A percentile compares a stretch with the other conserved stretches of the same genome.
phyloP scores from a whole-genome alignment of 64 coral and sea anemone genomes.

The Montipora efflorescens region DNA sequence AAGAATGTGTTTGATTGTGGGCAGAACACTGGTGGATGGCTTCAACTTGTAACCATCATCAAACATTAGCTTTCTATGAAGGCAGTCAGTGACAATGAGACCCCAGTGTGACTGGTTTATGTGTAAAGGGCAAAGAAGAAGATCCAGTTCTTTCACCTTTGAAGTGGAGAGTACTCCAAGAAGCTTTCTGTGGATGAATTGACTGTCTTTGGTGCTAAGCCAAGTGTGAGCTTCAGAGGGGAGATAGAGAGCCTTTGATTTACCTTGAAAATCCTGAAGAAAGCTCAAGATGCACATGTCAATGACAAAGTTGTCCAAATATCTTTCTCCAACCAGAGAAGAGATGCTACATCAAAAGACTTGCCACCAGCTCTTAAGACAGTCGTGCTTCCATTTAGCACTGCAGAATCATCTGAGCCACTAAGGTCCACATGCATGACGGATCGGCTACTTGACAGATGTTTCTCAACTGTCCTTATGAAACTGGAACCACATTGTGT shows the following conservation, averaged over 20 bases:
- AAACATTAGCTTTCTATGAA: not conserved
- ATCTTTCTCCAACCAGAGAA: constrained; percentile 60
- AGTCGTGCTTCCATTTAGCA: not conserved
- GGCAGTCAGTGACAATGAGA: not conserved
- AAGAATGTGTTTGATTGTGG: constrained; percentile 32
- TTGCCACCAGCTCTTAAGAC: constrained; percentile 42
- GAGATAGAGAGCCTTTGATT: constrained; percentile 26
- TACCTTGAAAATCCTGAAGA: constrained; percentile 28
- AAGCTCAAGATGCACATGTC: constrained; percentile 33
- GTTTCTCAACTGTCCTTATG: too few species aligned
- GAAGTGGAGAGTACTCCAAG: not conserved
- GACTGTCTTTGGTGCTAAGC: not conserved
- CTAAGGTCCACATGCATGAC: too few species aligned
- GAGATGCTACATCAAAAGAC: constrained; percentile 54
- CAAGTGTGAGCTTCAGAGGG: constrained; percentile 62
- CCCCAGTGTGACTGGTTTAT: constrained; percentile 19
- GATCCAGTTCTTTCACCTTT: not conserved
- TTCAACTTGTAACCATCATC: constrained; percentile 20
- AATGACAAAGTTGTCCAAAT: constrained; percentile 63
- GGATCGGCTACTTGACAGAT: too few species aligned
- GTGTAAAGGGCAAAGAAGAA: constrained; percentile 9
- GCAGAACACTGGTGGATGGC: not conserved
- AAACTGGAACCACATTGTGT: too few species aligned
- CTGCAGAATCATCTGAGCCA: too few species aligned
- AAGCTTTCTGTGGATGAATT: constrained; percentile 4